Evolutionary conservation across 2,888 invertebrate genomes (phyloP), one percentile per base, ranked within the genome.

Genomic region (Tridacna crocea): DNA sequence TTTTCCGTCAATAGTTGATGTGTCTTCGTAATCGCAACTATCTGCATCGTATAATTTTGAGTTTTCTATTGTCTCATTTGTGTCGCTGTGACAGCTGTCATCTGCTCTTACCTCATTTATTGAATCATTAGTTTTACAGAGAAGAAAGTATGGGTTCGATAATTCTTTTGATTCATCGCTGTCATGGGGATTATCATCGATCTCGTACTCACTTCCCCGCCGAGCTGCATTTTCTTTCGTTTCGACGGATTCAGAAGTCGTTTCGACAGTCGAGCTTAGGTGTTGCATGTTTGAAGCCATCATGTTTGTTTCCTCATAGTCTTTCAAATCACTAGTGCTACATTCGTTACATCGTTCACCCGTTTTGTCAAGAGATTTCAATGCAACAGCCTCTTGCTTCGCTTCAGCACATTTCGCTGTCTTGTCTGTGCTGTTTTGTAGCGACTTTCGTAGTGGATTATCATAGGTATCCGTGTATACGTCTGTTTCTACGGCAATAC

Each of bases 1-100:
- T 13, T 60, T 60, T 36, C 73, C 73, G 26, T 73, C 55, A 17
- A 60, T 36, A 58, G 58, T 60, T 13, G 73, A 73, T 4, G 60
- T 73, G 46, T 73, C 73, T 27, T 73, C 73, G 27, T 73, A 73
- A n/a, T 73, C 73, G 10, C 58, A 60, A 24, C 22, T 17, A 13
- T 70, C 70, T 8, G 46, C 68, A 13, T 66, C n/a, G 8, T 2
- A 4, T 36, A 8, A 36, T 46, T 46, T 46, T 19, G 46, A 4
- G n/a, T 6, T 4, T 19, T 36, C 19, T 11, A 3, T 19, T 22
- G 4, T 24, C 26, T 61, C 26, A 51, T 8, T 4, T 70, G 24
- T 22, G n/a, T 24, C 27, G 1, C 22, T 19, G 8, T 68, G 68
- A 68, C 12, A 0, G 48, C 24, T 36, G 12, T 66, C 15, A 15